A percentile compares a stretch with the other conserved stretches of the same genome.
phyloP scores from a whole-genome alignment of 1,140 invertebrate species.

The Drosophila persimilis region DNA sequence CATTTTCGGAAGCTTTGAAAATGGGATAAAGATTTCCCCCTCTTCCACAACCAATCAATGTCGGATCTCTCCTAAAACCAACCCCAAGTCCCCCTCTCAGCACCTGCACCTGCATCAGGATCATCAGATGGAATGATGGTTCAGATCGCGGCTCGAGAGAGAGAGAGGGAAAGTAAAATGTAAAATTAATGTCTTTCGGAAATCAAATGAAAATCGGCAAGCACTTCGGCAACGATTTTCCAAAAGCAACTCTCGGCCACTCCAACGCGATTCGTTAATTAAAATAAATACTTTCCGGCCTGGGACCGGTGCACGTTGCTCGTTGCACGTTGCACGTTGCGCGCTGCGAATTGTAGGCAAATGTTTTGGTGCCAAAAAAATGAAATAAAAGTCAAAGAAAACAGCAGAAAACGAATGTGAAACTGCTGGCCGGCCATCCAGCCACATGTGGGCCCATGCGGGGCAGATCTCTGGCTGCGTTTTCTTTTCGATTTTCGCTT shows the following conservation, averaged over 20 bases:
- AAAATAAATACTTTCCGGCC: constrained; percentile 79
- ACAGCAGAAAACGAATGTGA: constrained; percentile 46
- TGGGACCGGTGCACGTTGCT: constrained; percentile 25
- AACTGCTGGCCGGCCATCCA: constrained; percentile 22
- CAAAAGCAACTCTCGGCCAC: constrained; percentile 40
- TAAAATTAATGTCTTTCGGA: constrained; percentile 69
- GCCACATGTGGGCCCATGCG: constrained; percentile 37
- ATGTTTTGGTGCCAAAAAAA: constrained; percentile 39
- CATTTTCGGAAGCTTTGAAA: too few species aligned
- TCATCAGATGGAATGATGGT: constrained; percentile 1
- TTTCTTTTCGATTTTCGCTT: constrained; percentile 68
- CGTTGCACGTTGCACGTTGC: constrained; percentile 18
- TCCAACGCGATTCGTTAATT: constrained; percentile 71
- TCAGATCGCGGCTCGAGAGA: neutral
- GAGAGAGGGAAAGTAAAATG: constrained; percentile 61
- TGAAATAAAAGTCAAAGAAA: constrained; percentile 24
- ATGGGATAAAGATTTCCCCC: too few species aligned
- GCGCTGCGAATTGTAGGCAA: constrained; percentile 8
- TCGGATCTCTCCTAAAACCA: too few species aligned
- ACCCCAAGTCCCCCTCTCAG: neutral
- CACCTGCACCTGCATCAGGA: too few species aligned
- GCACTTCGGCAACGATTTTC: constrained; percentile 18
- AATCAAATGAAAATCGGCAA: constrained; percentile 54
- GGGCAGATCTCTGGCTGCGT: constrained; percentile 30
- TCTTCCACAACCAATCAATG: too few species aligned